Evolutionary conservation across 2,888 invertebrate genomes (phyloP).

Genomic region (Melanotus villosus): DNA sequence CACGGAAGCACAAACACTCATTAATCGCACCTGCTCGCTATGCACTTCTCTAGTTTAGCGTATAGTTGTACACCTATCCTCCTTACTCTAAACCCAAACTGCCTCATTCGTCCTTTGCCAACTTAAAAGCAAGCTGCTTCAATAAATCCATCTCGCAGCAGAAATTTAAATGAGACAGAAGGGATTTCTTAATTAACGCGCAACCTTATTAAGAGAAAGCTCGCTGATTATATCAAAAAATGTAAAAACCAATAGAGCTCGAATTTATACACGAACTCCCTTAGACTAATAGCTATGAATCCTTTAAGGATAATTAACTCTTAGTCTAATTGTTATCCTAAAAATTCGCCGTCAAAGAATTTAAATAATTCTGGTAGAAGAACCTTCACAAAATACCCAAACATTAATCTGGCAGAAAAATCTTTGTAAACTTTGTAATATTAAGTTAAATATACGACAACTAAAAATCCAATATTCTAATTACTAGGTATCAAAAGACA

Average conservation of each 20-base stretch:
- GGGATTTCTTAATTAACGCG: slow-evolving; percentile 35
- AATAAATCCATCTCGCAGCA: slow-evolving; percentile 28
- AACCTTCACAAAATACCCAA: too few relatives aligned
- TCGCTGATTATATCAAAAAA: slow-evolving; percentile 1
- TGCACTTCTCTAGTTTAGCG: slow-evolving; percentile 32
- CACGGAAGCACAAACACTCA: slow-evolving; percentile 39
- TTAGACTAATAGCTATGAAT: too few relatives aligned
- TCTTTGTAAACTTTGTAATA: too few relatives aligned
- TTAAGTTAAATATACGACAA: too few relatives aligned
- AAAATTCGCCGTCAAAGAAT: too few relatives aligned
- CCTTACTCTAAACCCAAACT: slow-evolving; percentile 5
- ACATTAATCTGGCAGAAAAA: too few relatives aligned
- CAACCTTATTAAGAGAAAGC: slow-evolving; percentile 33
- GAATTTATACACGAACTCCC: too few relatives aligned
- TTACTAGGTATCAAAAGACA: too few relatives aligned
- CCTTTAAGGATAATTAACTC: too few relatives aligned
- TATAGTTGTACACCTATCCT: slow-evolving; percentile 26
- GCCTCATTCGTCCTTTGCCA: slow-evolving; percentile 16
- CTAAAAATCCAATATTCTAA: too few relatives aligned
- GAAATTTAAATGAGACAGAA: slow-evolving; percentile 35
- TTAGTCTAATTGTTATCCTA: too few relatives aligned
- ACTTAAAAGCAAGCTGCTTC: neutral
- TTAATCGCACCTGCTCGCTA: slow-evolving; percentile 40
- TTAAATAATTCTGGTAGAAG: too few relatives aligned
- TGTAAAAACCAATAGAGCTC: neutral